Evolutionary conservation across 2,888 invertebrate genomes (phyloP), one percentile per base, ranked within the genome.

Genomic region (Dryadula phaetusa): DNA sequence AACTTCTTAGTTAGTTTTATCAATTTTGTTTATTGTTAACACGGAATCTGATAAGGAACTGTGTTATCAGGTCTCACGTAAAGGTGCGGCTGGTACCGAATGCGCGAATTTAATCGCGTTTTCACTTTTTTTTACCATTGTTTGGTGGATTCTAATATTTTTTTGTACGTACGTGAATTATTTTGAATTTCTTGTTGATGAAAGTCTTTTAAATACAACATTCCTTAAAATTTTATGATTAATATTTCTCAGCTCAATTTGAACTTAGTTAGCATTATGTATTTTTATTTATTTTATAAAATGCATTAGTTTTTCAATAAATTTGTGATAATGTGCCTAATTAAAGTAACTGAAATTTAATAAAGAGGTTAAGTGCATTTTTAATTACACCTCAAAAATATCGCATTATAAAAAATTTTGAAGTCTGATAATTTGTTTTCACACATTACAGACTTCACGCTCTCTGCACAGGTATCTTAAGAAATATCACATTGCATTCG

Each of bases 391-490:
- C 8, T 54, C n/a, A 12, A 65, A 49, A 52, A 52, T 16, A 16
- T 2, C 10, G 28, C 18, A 46, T 54, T 61, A 44, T 25, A 44
- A 62, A 34, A n/a, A 16, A 18, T 58, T 65, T 58, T 28, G 40
- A 49, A 49, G 65, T 65, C 54, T 65, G 32, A 53, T 52, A 54
- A 42, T 53, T 46, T 47, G 67, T 62, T 68, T 62, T 66, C 64
- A 68, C 65, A 68, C 66, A 69, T 56, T 67, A 42, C 63, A 58
- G 61, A 28, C 71, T 80, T 83, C 73, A 86, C 87, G 87, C 88
- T 90, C 83, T 89, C 87, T 87, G 79, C 76, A 74, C 86, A 85
- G 75, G 79, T 72, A 87, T 82, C 79, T 79, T 74, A 70, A 72
- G 75, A 75, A 77, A 78, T 77, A 76, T 75, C 70, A 46, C 63